Conservation (phyloP, 2,113 vertebrate species). For the Ariopsis seemanni region DNA sequence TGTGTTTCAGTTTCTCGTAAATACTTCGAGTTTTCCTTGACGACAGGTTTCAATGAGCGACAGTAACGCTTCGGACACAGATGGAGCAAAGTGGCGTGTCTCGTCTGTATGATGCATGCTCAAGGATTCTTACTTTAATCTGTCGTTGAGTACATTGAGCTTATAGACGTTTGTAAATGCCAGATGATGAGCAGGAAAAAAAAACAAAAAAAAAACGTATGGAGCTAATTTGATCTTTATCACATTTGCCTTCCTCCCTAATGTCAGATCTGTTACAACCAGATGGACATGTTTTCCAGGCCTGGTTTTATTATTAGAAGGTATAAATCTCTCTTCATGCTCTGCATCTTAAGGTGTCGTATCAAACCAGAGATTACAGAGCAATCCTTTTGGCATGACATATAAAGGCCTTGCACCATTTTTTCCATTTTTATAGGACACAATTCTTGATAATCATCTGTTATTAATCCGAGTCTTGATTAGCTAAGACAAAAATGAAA, state of each 20-base stretch:
- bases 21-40: slow-evolving; percentile 18
- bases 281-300: slow-evolving; percentile 39
- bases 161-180: background rate
- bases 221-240: slow-evolving; percentile 26
- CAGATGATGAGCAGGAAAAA: slow-evolving; percentile 22
- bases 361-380: slow-evolving; percentile 30
- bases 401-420: slow-evolving; percentile 40
- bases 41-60: background rate
- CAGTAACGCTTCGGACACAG: background rate
- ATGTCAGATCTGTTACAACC: slow-evolving; percentile 29
- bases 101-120: background rate
- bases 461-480: slow-evolving; percentile 27
- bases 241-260: slow-evolving; percentile 17
- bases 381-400: slow-evolving; percentile 42
- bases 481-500: slow-evolving; percentile 12
- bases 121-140: background rate
- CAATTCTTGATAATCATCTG: slow-evolving; percentile 26
- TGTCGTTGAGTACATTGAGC: background rate
- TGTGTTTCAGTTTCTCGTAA: slow-evolving; percentile 29
- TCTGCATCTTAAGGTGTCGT: slow-evolving; percentile 23
- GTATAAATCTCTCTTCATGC: slow-evolving; percentile 32
- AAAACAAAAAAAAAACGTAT: background rate
- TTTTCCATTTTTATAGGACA: slow-evolving; percentile 12
- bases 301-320: slow-evolving; percentile 39
- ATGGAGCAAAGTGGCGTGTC: background rate